A percentile compares a stretch with the other conserved stretches of the same genome.
Conservation (phyloP, 1,140 invertebrate species). For the Saxidomus purpurata region DNA sequence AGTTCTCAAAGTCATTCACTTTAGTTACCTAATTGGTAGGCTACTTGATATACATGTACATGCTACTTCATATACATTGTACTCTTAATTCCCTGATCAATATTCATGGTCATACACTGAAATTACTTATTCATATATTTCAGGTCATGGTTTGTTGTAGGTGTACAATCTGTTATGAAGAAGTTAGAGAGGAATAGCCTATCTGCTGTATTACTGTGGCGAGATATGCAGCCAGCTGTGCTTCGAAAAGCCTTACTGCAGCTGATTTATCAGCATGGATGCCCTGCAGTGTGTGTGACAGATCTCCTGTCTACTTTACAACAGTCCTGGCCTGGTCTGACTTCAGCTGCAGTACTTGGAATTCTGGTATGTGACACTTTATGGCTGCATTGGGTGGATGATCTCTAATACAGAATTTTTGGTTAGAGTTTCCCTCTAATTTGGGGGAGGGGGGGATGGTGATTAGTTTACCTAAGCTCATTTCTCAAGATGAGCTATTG, state of each 20-base stretch:
- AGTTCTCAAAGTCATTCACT: too few relatives aligned
- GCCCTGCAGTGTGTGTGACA: slow-evolving; percentile 24
- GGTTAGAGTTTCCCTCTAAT: not conserved
- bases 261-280: not conserved
- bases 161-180: slow-evolving; percentile 11
- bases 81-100: too few relatives aligned
- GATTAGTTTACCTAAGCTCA: not conserved
- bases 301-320: not conserved
- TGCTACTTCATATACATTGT: too few relatives aligned
- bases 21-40: too few relatives aligned
- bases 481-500: not conserved
- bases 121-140: not conserved
- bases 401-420: not conserved
- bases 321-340: slow-evolving; percentile 10
- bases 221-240: not conserved
- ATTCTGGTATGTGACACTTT: slow-evolving; percentile 7
- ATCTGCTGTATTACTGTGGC: not conserved
- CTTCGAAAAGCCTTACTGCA: not conserved
- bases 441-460: not conserved
- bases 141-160: slow-evolving; percentile 17
- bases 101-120: too few relatives aligned
- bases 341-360: slow-evolving; percentile 4
- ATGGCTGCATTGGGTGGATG: too few relatives aligned
- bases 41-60: too few relatives aligned
- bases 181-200: slow-evolving; percentile 12